A percentile compares a stretch with the other conserved stretches of the same genome.
These are phyloP conservation scores for Cydia fagiglandana DNA, from an alignment of 1,140 invertebrate species.

Conservation along the genomic window DNA sequence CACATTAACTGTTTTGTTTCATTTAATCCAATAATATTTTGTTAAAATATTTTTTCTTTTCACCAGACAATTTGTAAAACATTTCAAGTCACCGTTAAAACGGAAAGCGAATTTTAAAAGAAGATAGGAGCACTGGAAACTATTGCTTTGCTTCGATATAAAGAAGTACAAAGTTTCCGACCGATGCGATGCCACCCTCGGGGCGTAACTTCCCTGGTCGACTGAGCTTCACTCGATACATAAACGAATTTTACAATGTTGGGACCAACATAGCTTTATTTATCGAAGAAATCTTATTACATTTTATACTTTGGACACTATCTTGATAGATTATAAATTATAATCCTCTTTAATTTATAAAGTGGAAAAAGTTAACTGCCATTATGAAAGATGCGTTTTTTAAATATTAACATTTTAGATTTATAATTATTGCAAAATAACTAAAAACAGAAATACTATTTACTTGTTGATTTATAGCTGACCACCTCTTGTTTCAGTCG, in stretches of 20 bases:
- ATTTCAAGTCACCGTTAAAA: not conserved
- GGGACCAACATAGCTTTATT: slow-evolving; percentile 3
- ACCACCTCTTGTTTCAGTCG: not conserved
- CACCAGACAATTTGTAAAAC: not conserved
- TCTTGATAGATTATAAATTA: too few species aligned
- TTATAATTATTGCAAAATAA: not conserved
- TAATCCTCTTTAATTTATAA: too few species aligned
- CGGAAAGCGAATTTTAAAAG: not conserved
- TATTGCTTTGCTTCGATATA: not conserved
- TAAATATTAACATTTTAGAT: not conserved
- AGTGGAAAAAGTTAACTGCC: too few species aligned
- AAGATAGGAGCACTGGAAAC: not conserved
- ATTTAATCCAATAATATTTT: not conserved
- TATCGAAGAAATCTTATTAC: not conserved
- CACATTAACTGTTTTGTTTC: not conserved
- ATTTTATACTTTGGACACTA: not conserved
- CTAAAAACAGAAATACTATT: not conserved
- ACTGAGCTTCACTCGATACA: not conserved
- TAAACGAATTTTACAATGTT: slow-evolving; percentile 9
- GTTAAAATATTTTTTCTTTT: not conserved
- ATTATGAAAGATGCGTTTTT: too few species aligned
- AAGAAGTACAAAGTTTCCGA: not conserved
- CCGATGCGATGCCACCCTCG: slow-evolving; percentile 8
- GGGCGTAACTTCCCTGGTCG: slow-evolving; percentile 2
- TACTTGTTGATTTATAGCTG: too few species aligned